Base-by-base conservation (phyloP, 30 jellyfish, hydroid and myxozoan genomes). In the Turritopsis rubra region DNA sequence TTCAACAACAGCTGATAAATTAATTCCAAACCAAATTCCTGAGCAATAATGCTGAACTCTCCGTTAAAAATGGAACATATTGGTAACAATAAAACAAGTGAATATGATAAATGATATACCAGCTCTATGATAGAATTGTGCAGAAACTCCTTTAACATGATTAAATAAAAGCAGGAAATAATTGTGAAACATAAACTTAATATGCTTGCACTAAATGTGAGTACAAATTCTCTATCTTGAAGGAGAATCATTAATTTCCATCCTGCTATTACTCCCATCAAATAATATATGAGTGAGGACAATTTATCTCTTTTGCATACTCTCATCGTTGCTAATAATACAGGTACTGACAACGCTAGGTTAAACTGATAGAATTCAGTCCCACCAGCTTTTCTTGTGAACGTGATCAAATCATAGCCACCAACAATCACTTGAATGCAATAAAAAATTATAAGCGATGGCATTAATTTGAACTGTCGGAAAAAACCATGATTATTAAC, bases 301-400 rank as follows among this genome's bases (percentile, higher is more conserved):
- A 65, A 29, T 26, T 80, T 22, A 54, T 23, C 28, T 41, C 54
- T 70, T 27, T 29, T 24, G 41, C 54, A 17, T 4, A 25, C 31
- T 22, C 65, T 27, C 82, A 80, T 18, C 53, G 53, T 21, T 4
- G 60, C 28, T 8, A 41, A 52, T 29, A 80, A 28, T n/a, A 53
- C 54, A 13, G 87, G 87, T 3, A 80, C 65, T 16, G 24, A 27
- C 52, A 80, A 25, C 4, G 65, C 87, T 20, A 24, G 87, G 53
- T 52, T 52, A 26, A 80, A 80, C n/a, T 80, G 87, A 65, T 24
- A 30, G 53, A 53, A 80, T 70, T 80, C 87, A 17, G 87, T 31
- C 7, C 87, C 87, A 24, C 71, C 87, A 16, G 87, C 52, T 27
- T 80, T 80, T 22, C 65, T 53, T 25, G 87, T 80, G 53, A 80